These are phyloP conservation scores for Pampusana beccarii DNA, from an alignment of 2,113 vertebrate species.

Conservation along the genomic window DNA sequence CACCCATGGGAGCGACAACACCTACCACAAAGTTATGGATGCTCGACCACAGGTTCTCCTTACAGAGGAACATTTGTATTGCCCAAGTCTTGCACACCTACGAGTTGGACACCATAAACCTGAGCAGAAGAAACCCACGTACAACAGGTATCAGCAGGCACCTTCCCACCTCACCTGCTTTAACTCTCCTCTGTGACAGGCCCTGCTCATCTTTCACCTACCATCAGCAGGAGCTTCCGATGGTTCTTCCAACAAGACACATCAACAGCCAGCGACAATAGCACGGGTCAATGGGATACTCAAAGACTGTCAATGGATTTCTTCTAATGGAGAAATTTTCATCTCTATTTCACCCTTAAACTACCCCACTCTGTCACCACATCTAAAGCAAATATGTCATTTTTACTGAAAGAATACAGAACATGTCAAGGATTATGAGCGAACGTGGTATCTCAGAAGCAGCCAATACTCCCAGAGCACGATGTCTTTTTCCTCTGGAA, in stretches of 20 bases:
- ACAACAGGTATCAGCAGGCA: neutral
- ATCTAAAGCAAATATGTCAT: neutral
- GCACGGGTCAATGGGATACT: rapidly evolving
- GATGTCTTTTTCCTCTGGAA: neutral
- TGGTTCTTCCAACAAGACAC: neutral
- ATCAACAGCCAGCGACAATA: neutral
- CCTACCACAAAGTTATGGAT: rapidly evolving
- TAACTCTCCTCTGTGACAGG: neutral
- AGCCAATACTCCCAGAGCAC: neutral
- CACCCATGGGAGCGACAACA: neutral
- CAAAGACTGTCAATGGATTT: neutral
- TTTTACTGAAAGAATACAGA: neutral
- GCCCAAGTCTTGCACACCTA: rapidly evolving
- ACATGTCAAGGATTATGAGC: neutral
- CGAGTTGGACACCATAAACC: neutral
- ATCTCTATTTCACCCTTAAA: neutral
- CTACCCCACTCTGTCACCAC: neutral
- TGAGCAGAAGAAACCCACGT: neutral
- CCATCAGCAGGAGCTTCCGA: neutral
- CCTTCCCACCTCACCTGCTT: neutral
- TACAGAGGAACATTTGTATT: rapidly evolving
- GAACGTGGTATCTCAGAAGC: neutral
- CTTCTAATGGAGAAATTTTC: neutral
- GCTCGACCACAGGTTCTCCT: neutral
- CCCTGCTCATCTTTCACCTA: neutral